phyloP scores from a whole-genome alignment of 2,797 vertebrate species.

The Ceryle rudis region DNA sequence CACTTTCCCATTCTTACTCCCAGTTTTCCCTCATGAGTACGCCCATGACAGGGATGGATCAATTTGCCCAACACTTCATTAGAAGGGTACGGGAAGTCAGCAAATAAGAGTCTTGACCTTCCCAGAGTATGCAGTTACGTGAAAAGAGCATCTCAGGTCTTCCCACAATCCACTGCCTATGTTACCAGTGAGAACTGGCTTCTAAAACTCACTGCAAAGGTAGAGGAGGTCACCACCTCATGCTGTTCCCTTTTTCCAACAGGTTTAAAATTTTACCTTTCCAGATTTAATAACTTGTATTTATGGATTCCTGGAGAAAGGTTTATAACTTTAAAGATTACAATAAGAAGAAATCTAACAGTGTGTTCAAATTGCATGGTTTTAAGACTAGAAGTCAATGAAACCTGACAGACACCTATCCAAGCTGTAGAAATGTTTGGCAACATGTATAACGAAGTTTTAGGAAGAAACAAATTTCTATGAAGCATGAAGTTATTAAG shows the following conservation, averaged over 20 bases:
- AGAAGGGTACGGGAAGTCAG: not conserved
- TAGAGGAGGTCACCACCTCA: not conserved
- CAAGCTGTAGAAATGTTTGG: not conserved
- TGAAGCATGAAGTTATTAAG: not conserved
- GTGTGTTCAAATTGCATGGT: not conserved
- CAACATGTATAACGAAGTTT: not conserved
- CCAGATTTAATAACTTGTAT: not conserved
- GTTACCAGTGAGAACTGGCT: not conserved
- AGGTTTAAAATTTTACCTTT: slow-evolving; percentile 35
- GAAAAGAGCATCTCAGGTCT: not conserved
- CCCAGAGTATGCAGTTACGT: not conserved
- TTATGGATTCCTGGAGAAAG: not conserved
- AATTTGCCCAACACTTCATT: not conserved
- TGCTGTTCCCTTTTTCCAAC: not conserved
- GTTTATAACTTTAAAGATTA: not conserved
- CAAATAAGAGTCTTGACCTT: not conserved
- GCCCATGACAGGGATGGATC: not conserved
- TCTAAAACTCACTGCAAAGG: slow-evolving; percentile 18
- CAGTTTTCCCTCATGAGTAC: not conserved
- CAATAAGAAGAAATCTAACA: not conserved
- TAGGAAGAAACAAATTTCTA: not conserved
- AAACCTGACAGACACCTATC: not conserved
- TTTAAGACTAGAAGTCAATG: not conserved
- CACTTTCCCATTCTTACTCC: not conserved
- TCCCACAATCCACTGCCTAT: not conserved